Evolutionary conservation across 1,140 invertebrate species (phyloP), one percentile per base, ranked within the genome.

Genomic region (Leptinotarsa undecemlineata): DNA sequence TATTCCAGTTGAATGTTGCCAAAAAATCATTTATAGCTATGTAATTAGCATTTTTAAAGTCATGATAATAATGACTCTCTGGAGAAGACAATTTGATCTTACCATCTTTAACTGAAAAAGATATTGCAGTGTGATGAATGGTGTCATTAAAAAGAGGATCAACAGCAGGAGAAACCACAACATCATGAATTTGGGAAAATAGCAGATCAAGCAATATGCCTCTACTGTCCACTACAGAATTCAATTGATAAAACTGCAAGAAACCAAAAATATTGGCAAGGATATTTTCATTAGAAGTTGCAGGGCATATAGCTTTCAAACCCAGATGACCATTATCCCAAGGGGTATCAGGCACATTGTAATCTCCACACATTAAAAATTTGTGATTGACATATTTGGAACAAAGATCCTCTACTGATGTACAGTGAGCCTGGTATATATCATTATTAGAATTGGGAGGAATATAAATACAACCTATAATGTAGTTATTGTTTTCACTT

Each of bases 1-100:
- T n/a, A n/a, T n/a, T n/a, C n/a, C n/a, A n/a, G n/a, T n/a, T n/a
- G n/a, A n/a, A n/a, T 64, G 23, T 64, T 20, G 62, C 14, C 8
- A 64, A 13, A 64, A 21, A 64, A 64, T 64, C n/a, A n/a, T n/a
- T n/a, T n/a, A n/a, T n/a, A n/a, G 8, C 20, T 20, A 19, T 20
- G 20, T 14, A 64, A 64, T 64, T 64, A 21, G 62, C 62, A 64
- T 64, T 64, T 64, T 64, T 64, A 20, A 64, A 64, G 23, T 64
- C 62, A 20, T 64, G 11, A 64, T 64, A 64, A 20, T 21, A 64
- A 26, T 64, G 62, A 64, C 62, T 64, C 62, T 14, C 14, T 26
- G 62, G 62, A 20, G 14, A 5, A 64, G 62, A 26, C 62, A n/a
- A n/a, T 14, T 64, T 26, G 48, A 57, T 57, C 14, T 57, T 15